Percentiles rank a stretch among this genome's conserved stretches.
Evolutionary conservation across 2,888 invertebrate genomes (phyloP).

Genomic region (Zygothrica quintamaculata): DNA sequence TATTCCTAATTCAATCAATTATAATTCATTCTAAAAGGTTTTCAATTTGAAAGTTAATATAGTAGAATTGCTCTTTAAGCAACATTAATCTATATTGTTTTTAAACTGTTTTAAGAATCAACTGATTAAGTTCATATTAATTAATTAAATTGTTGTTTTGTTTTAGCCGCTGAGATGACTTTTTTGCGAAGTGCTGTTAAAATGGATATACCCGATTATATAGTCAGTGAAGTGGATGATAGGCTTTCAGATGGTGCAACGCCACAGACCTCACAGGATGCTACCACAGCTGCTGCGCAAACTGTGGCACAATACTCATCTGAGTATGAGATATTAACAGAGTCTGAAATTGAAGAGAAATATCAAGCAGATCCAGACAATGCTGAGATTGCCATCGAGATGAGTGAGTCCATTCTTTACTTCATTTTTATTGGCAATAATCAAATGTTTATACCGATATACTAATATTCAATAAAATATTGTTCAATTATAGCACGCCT

Average conservation of each 20-base stretch:
- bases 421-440: background rate
- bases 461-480: background rate
- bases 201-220: constrained; percentile 86
- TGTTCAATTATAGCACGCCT: too few relatives aligned
- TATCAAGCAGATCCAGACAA: constrained; percentile 81
- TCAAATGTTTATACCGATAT: background rate
- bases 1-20: too few relatives aligned
- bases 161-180: constrained; percentile 84
- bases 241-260: constrained; percentile 79
- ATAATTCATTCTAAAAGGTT: too few relatives aligned
- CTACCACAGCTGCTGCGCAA: constrained; percentile 74
- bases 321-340: constrained; percentile 84
- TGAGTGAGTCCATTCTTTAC: constrained; percentile 76
- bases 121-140: background rate
- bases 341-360: constrained; percentile 84
- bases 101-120: background rate
- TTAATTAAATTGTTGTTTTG: constrained; percentile 11
- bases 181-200: constrained; percentile 85
- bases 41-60: background rate
- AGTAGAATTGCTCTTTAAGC: too few relatives aligned
- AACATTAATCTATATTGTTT: too few relatives aligned
- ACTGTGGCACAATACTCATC: constrained; percentile 83
- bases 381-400: constrained; percentile 83
- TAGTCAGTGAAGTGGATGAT: constrained; percentile 84
- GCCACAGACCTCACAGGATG: constrained; percentile 82